Evolutionary conservation across 2,888 invertebrate species (phyloP).

Genomic region (Archaeoteleia sp.): DNA sequence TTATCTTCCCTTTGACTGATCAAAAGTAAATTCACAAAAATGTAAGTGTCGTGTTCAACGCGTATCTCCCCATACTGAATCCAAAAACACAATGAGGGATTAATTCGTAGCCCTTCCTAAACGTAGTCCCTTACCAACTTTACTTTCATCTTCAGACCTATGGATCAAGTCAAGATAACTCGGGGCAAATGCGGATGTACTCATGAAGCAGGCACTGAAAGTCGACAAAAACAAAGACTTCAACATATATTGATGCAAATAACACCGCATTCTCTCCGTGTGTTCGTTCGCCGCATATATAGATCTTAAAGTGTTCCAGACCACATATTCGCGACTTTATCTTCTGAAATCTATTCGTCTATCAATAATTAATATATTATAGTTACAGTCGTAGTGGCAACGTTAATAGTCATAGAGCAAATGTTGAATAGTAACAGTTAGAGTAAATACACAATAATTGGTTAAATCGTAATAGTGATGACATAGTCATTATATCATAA

Average conservation of each 20-base stretch:
- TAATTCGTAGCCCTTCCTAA: slow-evolving; percentile 14
- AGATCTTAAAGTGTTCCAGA: too few species aligned
- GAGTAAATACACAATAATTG: slow-evolving; percentile 16
- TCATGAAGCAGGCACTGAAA: slow-evolving; percentile 23
- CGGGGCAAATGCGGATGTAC: slow-evolving; percentile 27
- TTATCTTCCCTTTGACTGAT: too few species aligned
- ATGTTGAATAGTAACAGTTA: slow-evolving; percentile 13
- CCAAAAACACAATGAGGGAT: slow-evolving; percentile 22
- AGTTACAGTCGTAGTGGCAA: slow-evolving; percentile 43
- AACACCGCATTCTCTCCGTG: background rate
- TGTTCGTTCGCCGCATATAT: background rate
- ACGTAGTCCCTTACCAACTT: slow-evolving; percentile 21
- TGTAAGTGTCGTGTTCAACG: too few species aligned
- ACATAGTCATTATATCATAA: slow-evolving; percentile 24
- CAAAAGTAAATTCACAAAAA: background rate
- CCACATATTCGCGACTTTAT: too few species aligned
- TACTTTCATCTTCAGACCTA: slow-evolving; percentile 28
- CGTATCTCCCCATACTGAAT: too few species aligned
- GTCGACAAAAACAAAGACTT: background rate
- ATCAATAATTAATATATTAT: too few species aligned
- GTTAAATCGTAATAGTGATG: slow-evolving; percentile 14
- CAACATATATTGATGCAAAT: background rate
- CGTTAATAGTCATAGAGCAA: too few species aligned
- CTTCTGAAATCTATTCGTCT: too few species aligned
- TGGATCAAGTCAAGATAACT: slow-evolving; percentile 26